These are phyloP conservation scores for Drosophila seguyi DNA, from an alignment of 1,140 invertebrate genomes.

Conservation along the genomic window DNA sequence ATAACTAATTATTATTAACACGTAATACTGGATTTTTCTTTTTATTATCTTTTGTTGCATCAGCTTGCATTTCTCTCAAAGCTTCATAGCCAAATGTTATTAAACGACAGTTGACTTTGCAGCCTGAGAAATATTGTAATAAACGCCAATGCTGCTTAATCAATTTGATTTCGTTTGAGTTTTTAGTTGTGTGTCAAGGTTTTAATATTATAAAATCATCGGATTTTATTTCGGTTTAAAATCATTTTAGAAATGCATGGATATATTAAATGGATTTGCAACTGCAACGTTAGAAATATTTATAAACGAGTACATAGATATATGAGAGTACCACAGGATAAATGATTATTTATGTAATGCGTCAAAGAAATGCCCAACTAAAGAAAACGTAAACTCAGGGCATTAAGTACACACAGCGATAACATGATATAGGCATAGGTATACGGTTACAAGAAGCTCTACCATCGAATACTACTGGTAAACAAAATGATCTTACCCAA, in stretches of 20 bases:
- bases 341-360: conserved; percentile 39
- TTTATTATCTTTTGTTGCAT: conserved; percentile 37
- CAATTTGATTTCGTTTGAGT: conserved; percentile 22
- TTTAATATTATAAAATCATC: conserved; percentile 86
- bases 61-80: conserved; percentile 39
- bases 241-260: conserved; percentile 83
- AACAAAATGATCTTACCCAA: conserved; percentile 86
- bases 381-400: conserved; percentile 60
- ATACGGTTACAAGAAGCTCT: conserved; percentile 53
- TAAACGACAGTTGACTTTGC: conserved; percentile 44
- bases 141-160: conserved; percentile 38
- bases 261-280: conserved; percentile 65
- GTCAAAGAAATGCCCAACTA: conserved; percentile 5
- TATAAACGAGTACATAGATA: conserved; percentile 33
- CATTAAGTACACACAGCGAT: conserved; percentile 53
- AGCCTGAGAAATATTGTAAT: conserved; percentile 48
- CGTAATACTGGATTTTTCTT: conserved; percentile 24
- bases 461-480: conserved; percentile 59
- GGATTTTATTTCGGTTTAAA: conserved; percentile 78
- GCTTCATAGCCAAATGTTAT: conserved; percentile 48
- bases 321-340: conserved; percentile 33
- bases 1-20: conserved; percentile 37
- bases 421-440: conserved; percentile 29
- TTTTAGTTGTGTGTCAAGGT: conserved; percentile 82
- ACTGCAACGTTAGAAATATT: conserved; percentile 59